Evolutionary conservation across 1,140 invertebrate genomes (phyloP), one percentile per base, ranked within the genome.

Genomic region (Tetramorium alpestre): DNA sequence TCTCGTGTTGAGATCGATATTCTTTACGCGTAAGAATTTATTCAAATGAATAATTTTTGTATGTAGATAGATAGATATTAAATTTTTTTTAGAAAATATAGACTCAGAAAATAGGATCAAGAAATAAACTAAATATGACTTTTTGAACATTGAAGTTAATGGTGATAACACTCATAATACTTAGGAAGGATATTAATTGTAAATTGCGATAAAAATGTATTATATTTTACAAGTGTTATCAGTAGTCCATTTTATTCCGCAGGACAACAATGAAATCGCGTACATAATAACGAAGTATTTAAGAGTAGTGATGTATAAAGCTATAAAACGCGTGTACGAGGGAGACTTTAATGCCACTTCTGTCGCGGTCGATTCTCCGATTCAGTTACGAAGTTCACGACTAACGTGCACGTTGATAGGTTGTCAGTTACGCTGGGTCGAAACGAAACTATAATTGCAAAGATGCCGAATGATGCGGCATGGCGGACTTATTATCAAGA

Each of bases 1-100:
- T 60, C 64, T 60, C 62, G 72, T 41, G 77, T 87, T 65, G 25
- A 56, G 44, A 87, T 90, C 88, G 75, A 87, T 89, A 47, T 60
- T 60, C 7, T 49, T 73, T 60, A 47, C 13, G 22, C 28, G 4
- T 41, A 0, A 44, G 18, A 44, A 13, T 54, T 13, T 16, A 25
- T 60, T 72, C 13, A n/a, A 60, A 10, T 2, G 11, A 22, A 28
- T 18, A 44, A 33, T 10, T 38, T 73, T 16, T 13, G 16, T 11
- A n/a, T 6, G 6, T 44, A 8, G 10, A 16, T 18, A 6, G 41
- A 62, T 25, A 13, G 11, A 2, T 69, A 69, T 69, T 38, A 75
- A 22, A 41, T 22, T 25, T 13, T 28, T 38, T 38, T 33, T 10
- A 28, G 0, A 54, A n/a, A n/a, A 6, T 33, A 10, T 51, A 33